Percentiles rank a stretch among this genome's conserved stretches.
These are phyloP conservation scores for Kradibia gibbosae DNA, from an alignment of 1,140 invertebrate species.

Conservation along the genomic window DNA sequence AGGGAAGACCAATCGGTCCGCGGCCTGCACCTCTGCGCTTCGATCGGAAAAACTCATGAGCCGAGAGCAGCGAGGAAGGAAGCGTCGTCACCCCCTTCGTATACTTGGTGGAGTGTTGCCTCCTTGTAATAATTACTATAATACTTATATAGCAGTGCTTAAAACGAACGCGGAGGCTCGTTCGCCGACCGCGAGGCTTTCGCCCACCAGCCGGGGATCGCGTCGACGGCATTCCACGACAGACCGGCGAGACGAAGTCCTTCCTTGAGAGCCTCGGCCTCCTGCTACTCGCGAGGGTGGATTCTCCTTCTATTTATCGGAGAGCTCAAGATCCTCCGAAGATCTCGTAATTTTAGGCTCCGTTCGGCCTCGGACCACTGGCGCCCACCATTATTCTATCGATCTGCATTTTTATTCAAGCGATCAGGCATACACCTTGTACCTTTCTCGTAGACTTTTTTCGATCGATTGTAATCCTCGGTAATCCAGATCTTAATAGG, in stretches of 20 bases:
- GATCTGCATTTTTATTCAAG: too few relatives aligned
- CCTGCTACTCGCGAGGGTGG: not conserved
- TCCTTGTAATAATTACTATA: not conserved
- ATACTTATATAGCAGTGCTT: too few relatives aligned
- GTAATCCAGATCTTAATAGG: too few relatives aligned
- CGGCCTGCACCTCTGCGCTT: too few relatives aligned
- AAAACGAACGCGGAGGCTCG: not conserved
- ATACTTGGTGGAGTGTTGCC: not conserved
- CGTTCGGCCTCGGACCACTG: too few relatives aligned
- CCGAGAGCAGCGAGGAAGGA: not conserved
- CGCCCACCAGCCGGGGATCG: too few relatives aligned
- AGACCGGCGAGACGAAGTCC: constrained; percentile 4
- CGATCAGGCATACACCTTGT: too few relatives aligned
- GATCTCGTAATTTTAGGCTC: not conserved
- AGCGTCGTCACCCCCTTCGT: not conserved
- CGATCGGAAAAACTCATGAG: too few relatives aligned
- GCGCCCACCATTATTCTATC: too few relatives aligned
- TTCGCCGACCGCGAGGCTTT: not conserved
- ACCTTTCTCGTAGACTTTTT: too few relatives aligned
- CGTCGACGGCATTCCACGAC: constrained; percentile 25
- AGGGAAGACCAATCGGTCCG: too few relatives aligned
- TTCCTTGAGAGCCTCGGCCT: not conserved
- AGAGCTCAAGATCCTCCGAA: not conserved
- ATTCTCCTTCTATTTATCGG: not conserved
- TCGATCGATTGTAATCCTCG: too few relatives aligned